Evolutionary conservation across 2,797 vertebrate species (phyloP).

Genomic region (Cyclopterus lumpus): DNA sequence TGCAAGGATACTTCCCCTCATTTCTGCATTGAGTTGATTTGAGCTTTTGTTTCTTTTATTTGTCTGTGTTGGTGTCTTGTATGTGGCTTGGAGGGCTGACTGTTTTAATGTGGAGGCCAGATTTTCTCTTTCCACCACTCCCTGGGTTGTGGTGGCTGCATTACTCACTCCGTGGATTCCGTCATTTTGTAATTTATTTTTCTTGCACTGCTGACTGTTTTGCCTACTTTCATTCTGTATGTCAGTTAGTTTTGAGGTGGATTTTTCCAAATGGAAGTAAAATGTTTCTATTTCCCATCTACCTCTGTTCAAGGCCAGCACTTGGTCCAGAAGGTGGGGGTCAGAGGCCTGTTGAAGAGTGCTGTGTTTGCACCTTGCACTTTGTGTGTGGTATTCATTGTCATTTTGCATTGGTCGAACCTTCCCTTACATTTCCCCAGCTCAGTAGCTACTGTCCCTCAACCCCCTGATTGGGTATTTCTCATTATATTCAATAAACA

Average conservation of each 20-base stretch:
- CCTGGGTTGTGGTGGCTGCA: not conserved
- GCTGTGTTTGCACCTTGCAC: not conserved
- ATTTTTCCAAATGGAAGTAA: too few relatives aligned
- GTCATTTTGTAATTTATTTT: not conserved
- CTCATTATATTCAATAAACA: not conserved
- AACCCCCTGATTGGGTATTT: not conserved
- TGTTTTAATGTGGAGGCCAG: not conserved
- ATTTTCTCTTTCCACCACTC: not conserved
- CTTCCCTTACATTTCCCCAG: not conserved
- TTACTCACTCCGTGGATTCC: not conserved
- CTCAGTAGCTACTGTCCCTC: not conserved
- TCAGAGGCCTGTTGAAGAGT: not conserved
- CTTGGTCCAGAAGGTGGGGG: not conserved
- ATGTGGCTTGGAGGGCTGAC: not conserved
- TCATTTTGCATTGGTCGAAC: not conserved
- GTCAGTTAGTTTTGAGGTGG: not conserved
- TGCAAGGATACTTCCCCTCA: not conserved
- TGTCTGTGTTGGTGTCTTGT: not conserved
- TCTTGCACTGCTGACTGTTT: not conserved
- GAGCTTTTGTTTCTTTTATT: not conserved
- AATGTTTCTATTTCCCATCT: too few relatives aligned
- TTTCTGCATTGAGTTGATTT: not conserved
- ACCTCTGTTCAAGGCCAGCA: not conserved
- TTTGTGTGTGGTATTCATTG: not conserved
- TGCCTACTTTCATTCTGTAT: not conserved